Conservation (phyloP, 2,113 vertebrate genomes). For the Tenrec ecaudatus region DNA sequence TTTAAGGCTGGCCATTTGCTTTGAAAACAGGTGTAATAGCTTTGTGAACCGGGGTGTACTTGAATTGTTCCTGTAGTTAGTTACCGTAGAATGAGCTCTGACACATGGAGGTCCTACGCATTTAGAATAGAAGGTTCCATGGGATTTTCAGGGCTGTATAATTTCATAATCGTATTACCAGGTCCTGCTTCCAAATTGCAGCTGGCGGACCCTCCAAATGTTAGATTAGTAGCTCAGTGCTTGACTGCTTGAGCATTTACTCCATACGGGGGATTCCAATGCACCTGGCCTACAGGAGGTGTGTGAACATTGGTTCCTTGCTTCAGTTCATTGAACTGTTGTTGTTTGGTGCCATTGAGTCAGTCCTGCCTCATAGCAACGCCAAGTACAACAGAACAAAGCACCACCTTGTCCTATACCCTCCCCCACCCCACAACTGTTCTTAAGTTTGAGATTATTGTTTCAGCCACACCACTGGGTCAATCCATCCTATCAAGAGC, state of each 20-base stretch:
- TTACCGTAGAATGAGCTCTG: background rate
- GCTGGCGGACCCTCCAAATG: no score
- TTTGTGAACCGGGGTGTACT: background rate
- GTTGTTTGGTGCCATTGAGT: no score
- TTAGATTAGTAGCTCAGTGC: background rate
- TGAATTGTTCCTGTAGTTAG: background rate
- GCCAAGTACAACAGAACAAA: no score
- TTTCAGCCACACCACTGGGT: no score
- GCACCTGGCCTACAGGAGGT: background rate
- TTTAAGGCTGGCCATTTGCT: background rate
- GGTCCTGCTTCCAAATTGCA: background rate
- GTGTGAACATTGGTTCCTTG: no score
- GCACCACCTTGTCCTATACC: no score
- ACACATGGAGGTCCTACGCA: background rate
- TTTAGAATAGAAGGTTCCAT: background rate
- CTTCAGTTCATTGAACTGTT: no score
- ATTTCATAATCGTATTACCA: background rate
- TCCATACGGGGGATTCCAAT: background rate
- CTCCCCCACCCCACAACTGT: no score
- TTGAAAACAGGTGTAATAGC: constrained; percentile 5
- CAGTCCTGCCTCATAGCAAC: no score
- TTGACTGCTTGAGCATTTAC: background rate
- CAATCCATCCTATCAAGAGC: no score
- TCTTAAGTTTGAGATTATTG: no score
- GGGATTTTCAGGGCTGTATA: background rate